Evolutionary conservation across 2,888 invertebrate genomes (phyloP).

Genomic region (Galerucella calmariensis): DNA sequence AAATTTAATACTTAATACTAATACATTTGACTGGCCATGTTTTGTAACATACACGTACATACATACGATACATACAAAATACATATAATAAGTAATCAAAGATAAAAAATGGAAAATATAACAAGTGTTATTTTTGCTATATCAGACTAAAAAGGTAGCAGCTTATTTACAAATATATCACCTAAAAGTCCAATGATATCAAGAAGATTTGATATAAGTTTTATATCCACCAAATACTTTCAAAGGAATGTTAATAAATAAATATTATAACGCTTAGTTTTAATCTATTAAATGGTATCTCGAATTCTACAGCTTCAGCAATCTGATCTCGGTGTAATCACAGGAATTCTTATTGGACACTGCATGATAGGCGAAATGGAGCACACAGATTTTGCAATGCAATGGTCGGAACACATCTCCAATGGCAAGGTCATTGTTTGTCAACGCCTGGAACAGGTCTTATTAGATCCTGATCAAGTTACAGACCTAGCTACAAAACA

Average conservation of each 20-base stretch:
- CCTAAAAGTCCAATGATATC: slow-evolving; percentile 54
- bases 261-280: too few species aligned
- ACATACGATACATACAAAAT: slow-evolving; percentile 34
- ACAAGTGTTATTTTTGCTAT: slow-evolving; percentile 37
- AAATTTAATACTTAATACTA: slow-evolving; percentile 17
- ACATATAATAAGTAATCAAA: slow-evolving; percentile 37
- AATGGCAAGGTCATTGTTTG: too few species aligned
- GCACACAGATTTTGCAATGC: too few species aligned
- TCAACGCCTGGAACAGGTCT: too few species aligned
- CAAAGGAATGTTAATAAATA: neutral
- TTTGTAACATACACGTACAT: slow-evolving; percentile 36
- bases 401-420: too few species aligned
- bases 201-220: slow-evolving; percentile 15
- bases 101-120: slow-evolving; percentile 45
- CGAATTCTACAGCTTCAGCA: too few species aligned
- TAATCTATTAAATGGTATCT: neutral
- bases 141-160: slow-evolving; percentile 39
- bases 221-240: slow-evolving; percentile 2
- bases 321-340: too few species aligned
- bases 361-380: too few species aligned
- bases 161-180: slow-evolving; percentile 58
- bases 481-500: too few species aligned
- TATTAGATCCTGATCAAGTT: too few species aligned
- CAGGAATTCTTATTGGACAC: too few species aligned
- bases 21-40: slow-evolving; percentile 29